Evolutionary conservation across 2,113 vertebrate species (phyloP).

Genomic region (Capreolus pygargus): DNA sequence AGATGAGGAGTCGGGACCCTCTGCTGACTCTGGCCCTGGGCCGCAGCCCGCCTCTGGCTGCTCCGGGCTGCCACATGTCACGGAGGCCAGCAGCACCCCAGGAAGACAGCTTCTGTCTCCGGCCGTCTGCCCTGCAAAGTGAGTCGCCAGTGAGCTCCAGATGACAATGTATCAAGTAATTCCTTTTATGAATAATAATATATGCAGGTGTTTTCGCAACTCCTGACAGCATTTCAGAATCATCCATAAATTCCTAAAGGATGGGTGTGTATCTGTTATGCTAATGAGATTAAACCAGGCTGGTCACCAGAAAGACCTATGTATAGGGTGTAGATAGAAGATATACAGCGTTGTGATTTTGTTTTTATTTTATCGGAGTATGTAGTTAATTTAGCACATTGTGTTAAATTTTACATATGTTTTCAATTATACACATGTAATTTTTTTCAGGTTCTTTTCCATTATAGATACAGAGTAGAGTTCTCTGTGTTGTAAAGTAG

Average conservation of each 20-base stretch:
- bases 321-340: neutral
- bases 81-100: fast-evolving
- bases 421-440: neutral
- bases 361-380: neutral
- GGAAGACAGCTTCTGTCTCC: neutral
- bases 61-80: neutral
- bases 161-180: neutral
- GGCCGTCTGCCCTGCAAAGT: neutral
- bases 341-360: neutral
- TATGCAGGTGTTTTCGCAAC: neutral
- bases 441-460: neutral
- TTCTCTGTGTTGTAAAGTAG: neutral
- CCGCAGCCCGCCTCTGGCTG: neutral
- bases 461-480: neutral
- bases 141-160: neutral
- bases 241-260: neutral
- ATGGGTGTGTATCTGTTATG: neutral
- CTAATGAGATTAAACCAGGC: neutral
- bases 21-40: neutral
- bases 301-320: neutral
- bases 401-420: neutral
- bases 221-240: neutral
- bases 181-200: neutral
- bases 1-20: neutral
- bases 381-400: neutral